phyloP scores from a whole-genome alignment of 2,888 invertebrate species.

The Abrostola triplasia region DNA sequence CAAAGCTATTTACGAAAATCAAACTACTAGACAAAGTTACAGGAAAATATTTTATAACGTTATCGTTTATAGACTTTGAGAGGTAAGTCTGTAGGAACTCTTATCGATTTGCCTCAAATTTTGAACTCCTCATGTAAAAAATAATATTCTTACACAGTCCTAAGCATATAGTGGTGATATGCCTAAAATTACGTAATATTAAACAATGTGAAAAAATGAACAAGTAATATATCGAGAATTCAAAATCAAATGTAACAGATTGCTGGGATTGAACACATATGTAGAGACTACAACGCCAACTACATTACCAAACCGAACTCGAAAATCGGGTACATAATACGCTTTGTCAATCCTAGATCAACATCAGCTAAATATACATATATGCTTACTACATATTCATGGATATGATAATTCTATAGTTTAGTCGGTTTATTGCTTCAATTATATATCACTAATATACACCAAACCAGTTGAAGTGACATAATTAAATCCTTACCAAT shows the following conservation, averaged over 20 bases:
- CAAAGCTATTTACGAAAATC: not conserved
- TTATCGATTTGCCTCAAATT: too few relatives aligned
- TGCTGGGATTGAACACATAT: not conserved
- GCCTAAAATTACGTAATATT: not conserved
- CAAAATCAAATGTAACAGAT: not conserved
- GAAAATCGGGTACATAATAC: not conserved
- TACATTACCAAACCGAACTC: not conserved
- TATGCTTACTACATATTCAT: slow-evolving; percentile 1
- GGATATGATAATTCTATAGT: not conserved
- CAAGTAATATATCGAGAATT: not conserved
- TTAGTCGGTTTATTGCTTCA: not conserved
- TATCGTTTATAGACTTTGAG: not conserved
- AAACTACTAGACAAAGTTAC: not conserved
- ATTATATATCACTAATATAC: not conserved
- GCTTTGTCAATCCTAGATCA: not conserved
- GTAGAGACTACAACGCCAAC: not conserved
- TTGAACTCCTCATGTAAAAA: too few relatives aligned
- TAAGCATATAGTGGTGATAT: not conserved
- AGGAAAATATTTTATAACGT: not conserved
- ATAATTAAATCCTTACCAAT: not conserved
- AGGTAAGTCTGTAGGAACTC: too few relatives aligned
- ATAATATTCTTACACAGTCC: too few relatives aligned
- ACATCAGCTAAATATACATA: slow-evolving; percentile 2
- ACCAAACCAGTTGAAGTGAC: not conserved
- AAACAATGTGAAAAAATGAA: too few relatives aligned